A percentile compares a stretch with the other conserved stretches of the same genome.
Evolutionary conservation across 2,113 vertebrate genomes (phyloP).

Genomic region (Miniopterus natalensis): DNA sequence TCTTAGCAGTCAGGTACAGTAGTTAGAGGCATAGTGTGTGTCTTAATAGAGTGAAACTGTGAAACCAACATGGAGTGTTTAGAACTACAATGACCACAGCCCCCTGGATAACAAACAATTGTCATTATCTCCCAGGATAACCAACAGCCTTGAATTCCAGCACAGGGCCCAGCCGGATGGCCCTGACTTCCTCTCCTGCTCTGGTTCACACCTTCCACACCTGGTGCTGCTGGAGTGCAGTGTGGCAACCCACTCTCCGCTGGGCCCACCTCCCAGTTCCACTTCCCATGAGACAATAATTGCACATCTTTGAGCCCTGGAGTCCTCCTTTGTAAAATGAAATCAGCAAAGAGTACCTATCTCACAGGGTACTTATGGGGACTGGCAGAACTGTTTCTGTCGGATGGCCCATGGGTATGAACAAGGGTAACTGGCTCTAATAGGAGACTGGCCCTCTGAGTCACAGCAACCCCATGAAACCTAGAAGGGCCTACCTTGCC

Average conservation of each 20-base stretch:
- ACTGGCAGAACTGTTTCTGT: neutral
- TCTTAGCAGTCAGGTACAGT: rapidly evolving
- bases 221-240: no score
- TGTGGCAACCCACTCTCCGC: neutral
- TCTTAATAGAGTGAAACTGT: neutral
- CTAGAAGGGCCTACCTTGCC: neutral
- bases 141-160: neutral
- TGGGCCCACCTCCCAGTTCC: neutral
- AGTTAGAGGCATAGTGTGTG: neutral
- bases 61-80: no score
- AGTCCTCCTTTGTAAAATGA: neutral
- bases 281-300: neutral
- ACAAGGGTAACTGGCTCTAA: neutral
- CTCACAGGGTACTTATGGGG: neutral
- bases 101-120: neutral
- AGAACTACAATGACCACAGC: neutral
- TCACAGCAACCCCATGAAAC: neutral
- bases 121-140: neutral
- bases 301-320: neutral
- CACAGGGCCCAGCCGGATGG: neutral
- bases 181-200: neutral
- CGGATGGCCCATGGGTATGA: neutral
- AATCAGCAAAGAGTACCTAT: neutral
- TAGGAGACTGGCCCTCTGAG: neutral
- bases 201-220: neutral